Base-by-base conservation (phyloP, 2,797 vertebrate species). In the Trichosurus vulpecula region DNA sequence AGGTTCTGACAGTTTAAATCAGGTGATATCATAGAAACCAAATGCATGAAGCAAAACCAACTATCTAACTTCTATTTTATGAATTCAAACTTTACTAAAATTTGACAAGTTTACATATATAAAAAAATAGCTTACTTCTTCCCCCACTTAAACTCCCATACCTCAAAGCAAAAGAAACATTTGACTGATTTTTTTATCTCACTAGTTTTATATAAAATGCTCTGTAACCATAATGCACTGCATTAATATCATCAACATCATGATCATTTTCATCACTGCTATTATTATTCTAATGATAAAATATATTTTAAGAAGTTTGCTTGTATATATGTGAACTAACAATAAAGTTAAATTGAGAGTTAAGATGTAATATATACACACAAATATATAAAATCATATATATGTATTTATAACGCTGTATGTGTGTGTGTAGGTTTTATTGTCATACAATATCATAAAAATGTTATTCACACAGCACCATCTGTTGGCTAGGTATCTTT, bases 401-500 rank as follows among this genome's bases (percentile, higher is more conserved):
- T 2, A n/a, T n/a, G 1, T 19, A 19, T 13, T 30, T 30, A 12
- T 31, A 58, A n/a, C n/a, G n/a, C n/a, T n/a, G n/a, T 66, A 6
- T 58, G 2, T 11, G 31, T 0, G 66, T n/a, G n/a, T 96, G 97
- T 97, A 93, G 95, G 93, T 97, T 92, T 91, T 96, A 96, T 96
- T 96, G 96, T 96, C 98, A 95, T 96, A 97, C 11, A 95, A 52
- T 95, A 96, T 95, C 97, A 98, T 99, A 97, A 99, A 99, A 98
- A 96, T 98, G 52, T 98, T 98, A 98, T 98, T 91, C 6, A 74
- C 66, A 96, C 93, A 98, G 97, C 97, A 98, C 98, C 98, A 98
- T 98, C 98, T 98, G 98, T 98, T 98, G 98, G 97, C 93, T 98
- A 98, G 94, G 97, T 97, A 98, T 96, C 98, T 98, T 98, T 96